A percentile compares a stretch with the other conserved stretches of the same genome.
Conservation (phyloP, 2,888 invertebrate species). For the Siphlonurus alternatus region DNA sequence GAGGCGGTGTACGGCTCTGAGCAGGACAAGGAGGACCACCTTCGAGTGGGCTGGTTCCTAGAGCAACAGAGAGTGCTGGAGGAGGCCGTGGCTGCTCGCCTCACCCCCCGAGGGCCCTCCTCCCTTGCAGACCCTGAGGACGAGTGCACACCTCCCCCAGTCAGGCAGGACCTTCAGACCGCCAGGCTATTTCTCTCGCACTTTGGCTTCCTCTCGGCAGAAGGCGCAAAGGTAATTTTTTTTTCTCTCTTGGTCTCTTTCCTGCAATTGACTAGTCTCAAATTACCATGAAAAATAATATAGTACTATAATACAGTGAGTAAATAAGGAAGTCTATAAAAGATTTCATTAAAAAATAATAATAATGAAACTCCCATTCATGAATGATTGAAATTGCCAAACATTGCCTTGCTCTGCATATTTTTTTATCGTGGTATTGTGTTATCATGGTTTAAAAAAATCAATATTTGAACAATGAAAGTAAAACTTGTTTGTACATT, state of each 20-base stretch:
- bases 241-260: not conserved
- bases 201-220: constrained; percentile 65
- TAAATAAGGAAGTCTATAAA: too few relatives aligned
- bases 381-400: too few relatives aligned
- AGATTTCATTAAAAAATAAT: too few relatives aligned
- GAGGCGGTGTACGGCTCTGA: constrained; percentile 54
- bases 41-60: constrained; percentile 51
- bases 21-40: constrained; percentile 35
- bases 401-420: too few relatives aligned
- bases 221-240: constrained; percentile 33
- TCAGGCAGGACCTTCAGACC: constrained; percentile 87
- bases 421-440: too few relatives aligned
- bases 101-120: not conserved
- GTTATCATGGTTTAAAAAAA: too few relatives aligned
- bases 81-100: constrained; percentile 18
- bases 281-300: too few relatives aligned
- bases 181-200: constrained; percentile 88
- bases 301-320: too few relatives aligned
- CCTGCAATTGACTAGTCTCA: too few relatives aligned
- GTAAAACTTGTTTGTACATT: too few relatives aligned
- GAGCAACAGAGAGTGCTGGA: constrained; percentile 45
- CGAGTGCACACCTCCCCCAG: constrained; percentile 62
- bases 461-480: too few relatives aligned
- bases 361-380: too few relatives aligned
- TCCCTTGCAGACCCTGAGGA: constrained; percentile 22